Evolutionary conservation across 1,140 invertebrate species (phyloP).

Genomic region (Philotrypesis tridentata): DNA sequence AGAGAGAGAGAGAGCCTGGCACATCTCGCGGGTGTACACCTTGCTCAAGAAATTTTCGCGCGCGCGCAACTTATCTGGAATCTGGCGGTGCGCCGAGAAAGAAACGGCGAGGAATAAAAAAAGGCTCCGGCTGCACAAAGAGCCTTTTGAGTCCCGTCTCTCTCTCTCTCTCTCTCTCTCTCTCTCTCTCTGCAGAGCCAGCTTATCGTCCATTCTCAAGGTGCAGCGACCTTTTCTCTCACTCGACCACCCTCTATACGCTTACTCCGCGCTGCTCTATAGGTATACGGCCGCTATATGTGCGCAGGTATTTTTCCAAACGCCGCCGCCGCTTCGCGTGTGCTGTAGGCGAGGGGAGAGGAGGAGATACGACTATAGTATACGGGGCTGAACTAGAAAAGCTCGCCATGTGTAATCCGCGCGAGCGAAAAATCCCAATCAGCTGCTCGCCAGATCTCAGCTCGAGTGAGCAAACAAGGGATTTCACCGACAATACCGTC

Average conservation of each 20-base stretch:
- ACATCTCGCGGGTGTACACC: too few relatives aligned
- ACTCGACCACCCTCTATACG: conserved; percentile 31
- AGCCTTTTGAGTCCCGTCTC: conserved; percentile 37
- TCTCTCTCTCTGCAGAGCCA: not conserved
- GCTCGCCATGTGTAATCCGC: conserved; percentile 60
- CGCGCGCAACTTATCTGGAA: conserved; percentile 24
- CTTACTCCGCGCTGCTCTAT: too few relatives aligned
- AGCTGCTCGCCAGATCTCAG: conserved; percentile 66
- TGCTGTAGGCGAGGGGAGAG: too few relatives aligned
- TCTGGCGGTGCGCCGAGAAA: not conserved
- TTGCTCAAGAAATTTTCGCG: not conserved
- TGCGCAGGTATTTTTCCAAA: conserved; percentile 5
- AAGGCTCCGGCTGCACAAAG: conserved; percentile 14
- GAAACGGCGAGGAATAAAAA: conserved; percentile 28
- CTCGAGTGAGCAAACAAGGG: conserved; percentile 59
- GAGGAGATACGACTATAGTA: conserved; percentile 31
- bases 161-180: too few relatives aligned
- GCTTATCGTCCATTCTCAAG: conserved; percentile 39
- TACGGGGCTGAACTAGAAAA: conserved; percentile 25
- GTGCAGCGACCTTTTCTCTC: conserved; percentile 33
- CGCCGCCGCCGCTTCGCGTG: not conserved
- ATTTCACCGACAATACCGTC: conserved; percentile 61
- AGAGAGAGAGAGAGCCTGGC: too few relatives aligned
- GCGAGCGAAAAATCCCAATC: conserved; percentile 67
- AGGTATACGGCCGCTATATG: too few relatives aligned